phyloP scores from a whole-genome alignment of 2,797 vertebrate species.

The Ibycter americanus region DNA sequence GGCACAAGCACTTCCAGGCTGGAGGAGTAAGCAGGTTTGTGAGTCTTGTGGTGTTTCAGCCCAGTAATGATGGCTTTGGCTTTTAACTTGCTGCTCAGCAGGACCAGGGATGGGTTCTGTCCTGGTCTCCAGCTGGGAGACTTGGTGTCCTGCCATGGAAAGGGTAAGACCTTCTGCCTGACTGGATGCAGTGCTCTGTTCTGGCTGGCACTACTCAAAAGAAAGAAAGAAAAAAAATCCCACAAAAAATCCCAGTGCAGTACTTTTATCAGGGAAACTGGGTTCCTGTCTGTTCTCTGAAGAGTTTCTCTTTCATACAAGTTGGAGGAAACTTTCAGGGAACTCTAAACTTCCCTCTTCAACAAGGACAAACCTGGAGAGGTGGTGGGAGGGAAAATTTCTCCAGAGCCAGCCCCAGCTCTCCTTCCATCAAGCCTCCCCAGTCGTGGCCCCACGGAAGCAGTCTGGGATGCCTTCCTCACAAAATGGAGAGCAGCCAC shows the following conservation, averaged over 20 bases:
- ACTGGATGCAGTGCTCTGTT: neutral
- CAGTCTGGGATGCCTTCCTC: neutral
- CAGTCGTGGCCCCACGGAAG: accelerated
- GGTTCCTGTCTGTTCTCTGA: neutral
- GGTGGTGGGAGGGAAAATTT: neutral
- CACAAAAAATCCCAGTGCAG: neutral
- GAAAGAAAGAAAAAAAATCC: neutral
- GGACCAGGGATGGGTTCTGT: neutral
- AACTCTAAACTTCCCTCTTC: neutral
- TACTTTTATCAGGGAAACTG: constrained; percentile 18
- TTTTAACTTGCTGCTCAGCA: neutral
- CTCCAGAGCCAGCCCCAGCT: neutral
- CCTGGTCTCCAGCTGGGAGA: constrained; percentile 2
- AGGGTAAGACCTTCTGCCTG: constrained; percentile 18
- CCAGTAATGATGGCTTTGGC: neutral
- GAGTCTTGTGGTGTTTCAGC: neutral
- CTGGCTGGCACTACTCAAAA: neutral
- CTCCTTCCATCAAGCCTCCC: neutral
- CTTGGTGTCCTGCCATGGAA: neutral
- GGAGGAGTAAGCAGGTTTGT: neutral
- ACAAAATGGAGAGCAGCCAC: neutral
- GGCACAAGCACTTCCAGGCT: neutral
- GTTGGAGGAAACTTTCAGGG: constrained; percentile 6
- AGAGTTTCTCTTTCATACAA: neutral
- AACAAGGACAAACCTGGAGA: neutral